phyloP scores from a whole-genome alignment of 2,113 vertebrate species.

The Charadrius vociferus region DNA sequence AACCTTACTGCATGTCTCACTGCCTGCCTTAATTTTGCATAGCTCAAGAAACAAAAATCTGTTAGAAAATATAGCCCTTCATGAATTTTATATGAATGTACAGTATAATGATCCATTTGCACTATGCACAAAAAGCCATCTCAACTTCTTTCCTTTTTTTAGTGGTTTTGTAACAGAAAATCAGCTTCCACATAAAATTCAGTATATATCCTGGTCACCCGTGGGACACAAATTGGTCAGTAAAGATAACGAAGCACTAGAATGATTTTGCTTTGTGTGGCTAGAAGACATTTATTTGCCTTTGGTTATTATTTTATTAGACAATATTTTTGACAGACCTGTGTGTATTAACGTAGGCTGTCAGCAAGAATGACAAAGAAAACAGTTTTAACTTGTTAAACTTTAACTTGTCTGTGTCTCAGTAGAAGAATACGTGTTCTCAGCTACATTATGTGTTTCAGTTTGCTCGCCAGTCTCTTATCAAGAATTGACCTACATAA shows the following conservation, averaged over 20 bases:
- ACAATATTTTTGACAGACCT: neutral
- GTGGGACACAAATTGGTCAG: constrained; percentile 89
- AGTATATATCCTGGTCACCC: constrained; percentile 88
- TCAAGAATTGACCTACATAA: neutral
- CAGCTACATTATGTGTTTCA: neutral
- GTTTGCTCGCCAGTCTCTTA: neutral
- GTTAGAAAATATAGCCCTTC: neutral
- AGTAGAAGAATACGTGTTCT: neutral
- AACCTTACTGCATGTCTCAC: neutral
- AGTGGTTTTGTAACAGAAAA: constrained; percentile 84
- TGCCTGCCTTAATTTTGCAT: neutral
- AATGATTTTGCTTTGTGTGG: constrained; percentile 54
- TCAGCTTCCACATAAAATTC: constrained; percentile 83
- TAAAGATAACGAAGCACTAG: constrained; percentile 29
- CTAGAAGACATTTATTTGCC: neutral
- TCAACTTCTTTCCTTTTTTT: constrained; percentile 57
- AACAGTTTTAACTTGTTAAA: neutral
- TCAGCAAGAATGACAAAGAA: neutral
- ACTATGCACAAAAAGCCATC: constrained; percentile 1
- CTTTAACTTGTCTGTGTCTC: neutral
- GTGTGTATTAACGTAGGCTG: neutral
- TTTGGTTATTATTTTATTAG: neutral
- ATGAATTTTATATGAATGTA: neutral
- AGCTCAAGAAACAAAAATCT: neutral
- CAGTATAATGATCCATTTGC: neutral